phyloP scores from a whole-genome alignment of 2,113 vertebrate species.

The Grammatotria lemairii region DNA sequence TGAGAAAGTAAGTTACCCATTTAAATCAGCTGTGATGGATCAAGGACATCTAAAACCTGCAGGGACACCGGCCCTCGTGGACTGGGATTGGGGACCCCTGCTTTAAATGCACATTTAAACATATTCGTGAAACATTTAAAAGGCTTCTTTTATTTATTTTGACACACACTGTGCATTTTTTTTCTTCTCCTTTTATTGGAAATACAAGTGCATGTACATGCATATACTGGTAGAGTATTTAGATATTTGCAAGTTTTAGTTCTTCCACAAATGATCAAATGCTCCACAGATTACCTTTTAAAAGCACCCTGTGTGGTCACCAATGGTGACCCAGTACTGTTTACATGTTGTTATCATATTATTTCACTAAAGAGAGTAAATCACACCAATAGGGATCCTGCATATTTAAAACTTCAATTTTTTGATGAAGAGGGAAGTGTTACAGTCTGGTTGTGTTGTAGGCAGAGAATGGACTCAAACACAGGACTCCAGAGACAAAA shows the following conservation, averaged over 20 bases:
- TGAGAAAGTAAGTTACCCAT: not conserved
- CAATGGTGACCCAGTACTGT: not conserved
- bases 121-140: not conserved
- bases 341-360: not conserved
- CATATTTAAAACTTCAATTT: not conserved
- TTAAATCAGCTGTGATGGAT: not conserved
- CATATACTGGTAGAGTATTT: not conserved
- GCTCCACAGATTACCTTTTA: not conserved
- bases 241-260: not conserved
- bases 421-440: not conserved
- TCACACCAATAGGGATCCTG: not conserved
- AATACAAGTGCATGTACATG: not conserved
- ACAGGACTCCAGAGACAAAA: not conserved
- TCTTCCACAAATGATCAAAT: not conserved
- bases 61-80: not conserved
- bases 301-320: not conserved
- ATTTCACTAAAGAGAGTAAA: not conserved
- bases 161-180: not conserved
- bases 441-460: not conserved
- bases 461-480: not conserved
- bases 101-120: not conserved
- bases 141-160: not conserved
- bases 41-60: not conserved
- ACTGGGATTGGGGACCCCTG: not conserved
- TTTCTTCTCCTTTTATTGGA: not conserved